Evolutionary conservation across 2,888 invertebrate genomes (phyloP).

Genomic region (Diarsia rubi): DNA sequence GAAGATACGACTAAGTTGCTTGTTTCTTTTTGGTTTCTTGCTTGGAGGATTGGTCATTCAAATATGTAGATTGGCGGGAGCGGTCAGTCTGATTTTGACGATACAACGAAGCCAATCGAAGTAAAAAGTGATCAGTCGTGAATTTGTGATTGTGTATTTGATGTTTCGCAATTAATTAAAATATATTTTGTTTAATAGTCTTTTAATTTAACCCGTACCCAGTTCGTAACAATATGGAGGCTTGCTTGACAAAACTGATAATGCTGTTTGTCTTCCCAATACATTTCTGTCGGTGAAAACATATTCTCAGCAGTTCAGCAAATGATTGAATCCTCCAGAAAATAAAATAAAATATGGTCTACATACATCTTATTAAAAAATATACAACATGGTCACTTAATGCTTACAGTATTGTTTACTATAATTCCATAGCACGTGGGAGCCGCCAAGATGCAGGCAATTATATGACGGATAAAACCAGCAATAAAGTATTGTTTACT

Average conservation of each 20-base stretch:
- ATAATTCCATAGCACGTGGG: slow-evolving; percentile 17
- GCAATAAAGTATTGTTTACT: slow-evolving; percentile 3
- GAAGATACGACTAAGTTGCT: not conserved
- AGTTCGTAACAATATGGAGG: not conserved
- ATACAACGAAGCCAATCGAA: not conserved
- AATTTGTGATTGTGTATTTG: not conserved
- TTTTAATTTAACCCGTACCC: not conserved
- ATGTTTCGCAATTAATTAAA: not conserved
- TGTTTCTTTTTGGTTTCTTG: too few relatives aligned
- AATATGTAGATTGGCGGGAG: not conserved
- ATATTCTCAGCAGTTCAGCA: not conserved
- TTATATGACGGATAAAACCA: slow-evolving; percentile 2
- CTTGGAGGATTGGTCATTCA: not conserved
- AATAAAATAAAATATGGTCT: slow-evolving; percentile 11
- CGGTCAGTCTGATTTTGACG: not conserved
- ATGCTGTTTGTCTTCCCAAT: not conserved
- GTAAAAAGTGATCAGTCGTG: not conserved
- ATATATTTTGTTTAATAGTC: not conserved
- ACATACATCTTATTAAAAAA: slow-evolving; percentile 5
- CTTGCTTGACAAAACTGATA: not conserved
- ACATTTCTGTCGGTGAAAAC: not conserved
- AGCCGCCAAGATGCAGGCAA: slow-evolving; percentile 13
- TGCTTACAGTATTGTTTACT: slow-evolving; percentile 34
- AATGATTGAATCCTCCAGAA: not conserved
- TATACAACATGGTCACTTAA: slow-evolving; percentile 3